Conservation (phyloP, 1,140 invertebrate species). For the Temnothorax longispinosus region DNA sequence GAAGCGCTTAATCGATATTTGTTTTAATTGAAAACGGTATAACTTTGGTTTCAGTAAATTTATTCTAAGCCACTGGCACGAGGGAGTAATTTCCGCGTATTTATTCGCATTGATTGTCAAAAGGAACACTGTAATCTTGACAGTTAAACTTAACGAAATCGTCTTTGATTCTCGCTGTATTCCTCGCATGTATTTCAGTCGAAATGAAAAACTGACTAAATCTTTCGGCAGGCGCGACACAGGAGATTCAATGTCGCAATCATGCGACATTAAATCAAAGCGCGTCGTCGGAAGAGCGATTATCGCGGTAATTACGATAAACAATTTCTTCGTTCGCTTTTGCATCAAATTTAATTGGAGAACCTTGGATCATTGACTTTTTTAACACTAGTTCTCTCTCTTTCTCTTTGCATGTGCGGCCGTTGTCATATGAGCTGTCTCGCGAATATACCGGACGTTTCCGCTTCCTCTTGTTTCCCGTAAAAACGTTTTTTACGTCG, state of each 20-base stretch:
- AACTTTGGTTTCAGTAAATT: not conserved
- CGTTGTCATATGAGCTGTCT: constrained; percentile 11
- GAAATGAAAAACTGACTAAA: not conserved
- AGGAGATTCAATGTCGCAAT: not conserved
- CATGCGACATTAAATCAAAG: not conserved
- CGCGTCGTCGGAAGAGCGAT: not conserved
- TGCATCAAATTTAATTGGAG: not conserved
- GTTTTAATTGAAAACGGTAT: not conserved
- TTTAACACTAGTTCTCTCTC: not conserved
- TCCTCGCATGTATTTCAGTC: not conserved
- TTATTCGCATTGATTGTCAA: no score
- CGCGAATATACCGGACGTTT: constrained; percentile 9
- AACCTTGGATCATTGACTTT: constrained; percentile 19
- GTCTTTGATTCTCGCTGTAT: no score
- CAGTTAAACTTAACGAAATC: no score
- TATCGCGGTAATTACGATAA: not conserved
- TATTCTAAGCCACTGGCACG: not conserved
- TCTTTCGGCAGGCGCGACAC: not conserved
- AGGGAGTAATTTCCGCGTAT: no score
- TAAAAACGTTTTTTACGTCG: not conserved
- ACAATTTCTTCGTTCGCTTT: not conserved
- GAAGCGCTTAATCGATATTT: not conserved
- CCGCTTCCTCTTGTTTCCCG: constrained; percentile 16
- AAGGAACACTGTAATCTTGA: no score
- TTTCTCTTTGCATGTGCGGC: not conserved